Conservation (phyloP, 1,140 invertebrate species). For the Dufourea novaeangliae region DNA sequence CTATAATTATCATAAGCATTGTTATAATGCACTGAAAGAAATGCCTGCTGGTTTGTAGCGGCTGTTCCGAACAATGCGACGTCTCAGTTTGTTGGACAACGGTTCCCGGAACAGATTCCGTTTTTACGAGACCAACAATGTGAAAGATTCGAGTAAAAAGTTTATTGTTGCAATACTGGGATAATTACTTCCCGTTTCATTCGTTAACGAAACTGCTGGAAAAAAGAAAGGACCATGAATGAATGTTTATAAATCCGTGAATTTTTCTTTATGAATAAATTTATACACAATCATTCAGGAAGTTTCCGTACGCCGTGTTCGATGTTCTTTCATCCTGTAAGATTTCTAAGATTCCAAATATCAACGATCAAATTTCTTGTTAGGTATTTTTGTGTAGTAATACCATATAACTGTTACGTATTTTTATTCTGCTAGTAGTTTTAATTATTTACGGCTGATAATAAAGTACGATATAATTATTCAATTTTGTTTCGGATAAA, state of each 20-base stretch:
- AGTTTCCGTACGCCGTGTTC: too few relatives aligned
- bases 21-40: slow-evolving; percentile 30
- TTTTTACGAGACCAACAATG: neutral
- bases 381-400: too few relatives aligned
- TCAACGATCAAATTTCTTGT: too few relatives aligned
- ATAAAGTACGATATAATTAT: too few relatives aligned
- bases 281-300: neutral
- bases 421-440: too few relatives aligned
- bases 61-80: slow-evolving; percentile 21
- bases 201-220: neutral
- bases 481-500: too few relatives aligned
- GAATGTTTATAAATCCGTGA: neutral
- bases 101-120: slow-evolving; percentile 6
- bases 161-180: neutral
- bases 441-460: too few relatives aligned
- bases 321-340: too few relatives aligned
- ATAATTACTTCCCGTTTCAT: neutral
- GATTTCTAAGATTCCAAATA: too few relatives aligned
- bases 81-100: slow-evolving; percentile 40
- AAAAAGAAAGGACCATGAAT: neutral
- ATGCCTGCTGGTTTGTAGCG: slow-evolving; percentile 5
- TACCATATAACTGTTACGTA: too few relatives aligned
- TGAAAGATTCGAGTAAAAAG: neutral
- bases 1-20: slow-evolving; percentile 29
- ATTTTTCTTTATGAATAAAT: neutral